A percentile compares a stretch with the other conserved stretches of the same genome.
Evolutionary conservation across 2,888 invertebrate genomes (phyloP).

Genomic region (Vesta saturnalis): DNA sequence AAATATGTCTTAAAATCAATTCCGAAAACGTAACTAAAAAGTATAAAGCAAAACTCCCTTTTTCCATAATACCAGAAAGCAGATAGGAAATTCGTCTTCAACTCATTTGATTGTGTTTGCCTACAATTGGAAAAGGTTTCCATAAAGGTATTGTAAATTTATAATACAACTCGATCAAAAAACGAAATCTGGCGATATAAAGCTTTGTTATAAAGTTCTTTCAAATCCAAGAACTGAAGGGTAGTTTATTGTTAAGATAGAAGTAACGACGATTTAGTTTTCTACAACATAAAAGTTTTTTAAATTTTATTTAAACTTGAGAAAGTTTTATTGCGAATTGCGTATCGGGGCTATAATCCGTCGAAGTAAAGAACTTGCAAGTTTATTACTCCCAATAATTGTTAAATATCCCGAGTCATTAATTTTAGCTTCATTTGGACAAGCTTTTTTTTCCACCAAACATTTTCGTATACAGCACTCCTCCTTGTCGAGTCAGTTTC

Average conservation of each 20-base stretch:
- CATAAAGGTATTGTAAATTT: constrained; percentile 36
- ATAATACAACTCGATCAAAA: constrained; percentile 34
- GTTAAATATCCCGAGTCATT: constrained; percentile 35
- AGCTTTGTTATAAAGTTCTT: constrained; percentile 46
- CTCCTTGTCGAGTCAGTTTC: constrained; percentile 26
- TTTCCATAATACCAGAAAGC: constrained; percentile 2
- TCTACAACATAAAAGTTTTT: constrained; percentile 10
- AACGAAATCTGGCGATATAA: constrained; percentile 44
- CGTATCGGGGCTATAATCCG: neutral
- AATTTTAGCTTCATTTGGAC: constrained; percentile 35
- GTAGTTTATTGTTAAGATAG: constrained; percentile 38
- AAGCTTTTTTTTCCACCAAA: constrained; percentile 26
- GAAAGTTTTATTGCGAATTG: constrained; percentile 4
- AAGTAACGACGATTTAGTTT: constrained; percentile 46
- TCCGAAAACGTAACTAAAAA: neutral
- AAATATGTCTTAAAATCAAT: neutral
- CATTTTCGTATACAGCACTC: constrained; percentile 30
- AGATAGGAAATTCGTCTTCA: constrained; percentile 18
- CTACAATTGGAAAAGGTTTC: constrained; percentile 27
- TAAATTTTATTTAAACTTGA: neutral
- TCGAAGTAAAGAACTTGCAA: constrained; percentile 6
- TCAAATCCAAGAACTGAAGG: constrained; percentile 39
- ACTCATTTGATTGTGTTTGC: constrained; percentile 25
- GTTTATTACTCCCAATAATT: constrained; percentile 25
- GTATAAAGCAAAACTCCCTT: neutral